Conservation (phyloP, 2,888 invertebrate genomes). For the Agapostemon virescens region DNA sequence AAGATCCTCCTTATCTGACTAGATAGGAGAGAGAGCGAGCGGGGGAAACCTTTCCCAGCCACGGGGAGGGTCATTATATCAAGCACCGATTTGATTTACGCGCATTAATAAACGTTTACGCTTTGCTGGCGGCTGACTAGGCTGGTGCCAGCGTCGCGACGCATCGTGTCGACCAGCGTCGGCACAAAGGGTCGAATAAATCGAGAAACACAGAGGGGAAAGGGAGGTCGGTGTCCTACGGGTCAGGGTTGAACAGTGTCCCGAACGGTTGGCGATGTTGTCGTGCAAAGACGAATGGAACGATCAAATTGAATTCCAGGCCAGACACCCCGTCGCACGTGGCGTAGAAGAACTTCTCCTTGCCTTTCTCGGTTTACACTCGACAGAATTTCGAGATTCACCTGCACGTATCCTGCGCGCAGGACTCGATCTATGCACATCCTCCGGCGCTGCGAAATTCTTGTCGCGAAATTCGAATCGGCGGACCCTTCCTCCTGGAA, state of each 20-base stretch:
- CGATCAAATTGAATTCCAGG: conserved; percentile 77
- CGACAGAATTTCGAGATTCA: conserved; percentile 35
- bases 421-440: conserved; percentile 9
- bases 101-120: conserved; percentile 74
- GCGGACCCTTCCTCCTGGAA: neutral
- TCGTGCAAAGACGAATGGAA: conserved; percentile 67
- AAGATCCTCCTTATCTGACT: conserved; percentile 13
- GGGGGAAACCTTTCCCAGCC: conserved; percentile 13
- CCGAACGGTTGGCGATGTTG: conserved; percentile 39
- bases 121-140: conserved; percentile 36
- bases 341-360: neutral
- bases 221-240: conserved; percentile 16
- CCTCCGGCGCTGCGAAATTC: conserved; percentile 4
- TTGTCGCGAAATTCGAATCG: conserved; percentile 19
- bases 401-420: conserved; percentile 31
- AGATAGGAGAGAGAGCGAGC: neutral
- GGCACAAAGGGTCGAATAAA: conserved; percentile 59
- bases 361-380: conserved; percentile 1
- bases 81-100: conserved; percentile 73
- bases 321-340: conserved; percentile 64
- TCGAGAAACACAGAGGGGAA: conserved; percentile 37
- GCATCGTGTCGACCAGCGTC: conserved; percentile 25
- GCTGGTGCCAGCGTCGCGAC: conserved; percentile 14
- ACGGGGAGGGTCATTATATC: conserved; percentile 65
- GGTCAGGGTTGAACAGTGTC: conserved; percentile 15